Evolutionary conservation across 2,113 vertebrate genomes (phyloP).

Genomic region (Xiphophorus maculatus): DNA sequence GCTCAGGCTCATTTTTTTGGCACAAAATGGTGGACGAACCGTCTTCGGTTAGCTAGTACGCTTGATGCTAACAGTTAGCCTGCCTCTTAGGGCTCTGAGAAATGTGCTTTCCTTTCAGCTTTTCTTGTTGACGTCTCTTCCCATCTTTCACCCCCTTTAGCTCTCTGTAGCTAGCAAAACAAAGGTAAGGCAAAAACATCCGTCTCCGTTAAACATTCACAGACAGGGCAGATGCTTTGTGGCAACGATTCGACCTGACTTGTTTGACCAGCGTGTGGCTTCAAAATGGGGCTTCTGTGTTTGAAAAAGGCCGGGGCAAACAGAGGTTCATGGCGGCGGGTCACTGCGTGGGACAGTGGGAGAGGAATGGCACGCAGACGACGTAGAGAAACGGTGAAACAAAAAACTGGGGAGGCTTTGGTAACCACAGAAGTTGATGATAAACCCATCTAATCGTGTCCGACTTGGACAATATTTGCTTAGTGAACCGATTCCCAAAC

Average conservation of each 20-base stretch:
- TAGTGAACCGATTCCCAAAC: not conserved
- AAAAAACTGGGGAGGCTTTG: conserved; percentile 63
- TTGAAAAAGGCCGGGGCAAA: not conserved
- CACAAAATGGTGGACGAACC: conserved; percentile 42
- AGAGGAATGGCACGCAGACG: conserved; percentile 2
- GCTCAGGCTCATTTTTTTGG: conserved; percentile 46
- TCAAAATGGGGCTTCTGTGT: conserved; percentile 25
- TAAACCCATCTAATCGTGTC: not conserved
- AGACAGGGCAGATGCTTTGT: conserved; percentile 26
- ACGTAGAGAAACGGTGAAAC: conserved; percentile 43
- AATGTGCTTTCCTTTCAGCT: conserved; percentile 67
- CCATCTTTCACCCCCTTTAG: conserved; percentile 5
- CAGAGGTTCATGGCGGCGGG: conserved; percentile 30
- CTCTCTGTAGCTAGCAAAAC: conserved; percentile 48
- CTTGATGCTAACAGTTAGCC: conserved; percentile 39
- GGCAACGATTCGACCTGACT: conserved; percentile 31
- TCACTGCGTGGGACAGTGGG: not conserved
- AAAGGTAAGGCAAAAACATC: conserved; percentile 72
- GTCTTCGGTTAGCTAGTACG: conserved; percentile 42
- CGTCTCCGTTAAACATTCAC: conserved; percentile 69
- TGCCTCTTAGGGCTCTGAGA: conserved; percentile 48
- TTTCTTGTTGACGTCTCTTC: conserved; percentile 19
- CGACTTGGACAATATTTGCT: not conserved
- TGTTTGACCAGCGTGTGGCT: conserved; percentile 16
- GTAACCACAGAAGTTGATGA: conserved; percentile 70